These are phyloP conservation scores for Porites evermanni DNA, from an alignment of 92 coral and sea anemone species.

Conservation along the genomic window DNA sequence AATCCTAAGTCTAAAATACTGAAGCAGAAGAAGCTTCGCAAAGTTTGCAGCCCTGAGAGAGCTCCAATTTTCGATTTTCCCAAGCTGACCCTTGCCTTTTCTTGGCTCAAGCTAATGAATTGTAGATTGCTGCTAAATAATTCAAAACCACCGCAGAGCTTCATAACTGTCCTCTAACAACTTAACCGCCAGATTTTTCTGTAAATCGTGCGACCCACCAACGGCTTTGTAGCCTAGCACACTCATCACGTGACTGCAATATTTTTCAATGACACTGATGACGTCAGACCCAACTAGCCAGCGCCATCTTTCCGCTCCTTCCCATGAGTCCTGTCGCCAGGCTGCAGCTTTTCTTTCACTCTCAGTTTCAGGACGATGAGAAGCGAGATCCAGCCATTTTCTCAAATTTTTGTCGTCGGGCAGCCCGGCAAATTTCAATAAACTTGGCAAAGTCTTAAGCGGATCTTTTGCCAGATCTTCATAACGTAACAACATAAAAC, in stretches of 20 bases:
- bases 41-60: too few species aligned
- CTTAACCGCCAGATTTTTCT: slow-evolving; percentile 10
- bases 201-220: slow-evolving; percentile 13
- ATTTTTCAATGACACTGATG: slow-evolving; percentile 32
- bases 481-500: slow-evolving; percentile 37
- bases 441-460: slow-evolving; percentile 5
- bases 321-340: slow-evolving; percentile 16
- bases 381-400: slow-evolving; percentile 9
- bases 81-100: too few species aligned
- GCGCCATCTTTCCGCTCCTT: slow-evolving; percentile 47
- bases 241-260: slow-evolving; percentile 34
- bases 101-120: too few species aligned
- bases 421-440: slow-evolving; percentile 10
- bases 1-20: too few species aligned
- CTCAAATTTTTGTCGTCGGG: slow-evolving; percentile 1
- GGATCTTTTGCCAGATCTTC: slow-evolving; percentile 52
- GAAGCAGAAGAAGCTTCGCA: too few species aligned
- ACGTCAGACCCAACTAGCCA: slow-evolving; percentile 12
- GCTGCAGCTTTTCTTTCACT: not conserved
- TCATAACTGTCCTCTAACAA: slow-evolving; percentile 16
- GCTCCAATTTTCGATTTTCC: too few species aligned
- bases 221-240: slow-evolving; percentile 34
- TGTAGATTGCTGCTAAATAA: too few species aligned
- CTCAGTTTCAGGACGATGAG: slow-evolving; percentile 1
- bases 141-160: not conserved